Evolutionary conservation across 2,113 vertebrate genomes (phyloP), one percentile per base, ranked within the genome.

Genomic region (Macrotus californicus): DNA sequence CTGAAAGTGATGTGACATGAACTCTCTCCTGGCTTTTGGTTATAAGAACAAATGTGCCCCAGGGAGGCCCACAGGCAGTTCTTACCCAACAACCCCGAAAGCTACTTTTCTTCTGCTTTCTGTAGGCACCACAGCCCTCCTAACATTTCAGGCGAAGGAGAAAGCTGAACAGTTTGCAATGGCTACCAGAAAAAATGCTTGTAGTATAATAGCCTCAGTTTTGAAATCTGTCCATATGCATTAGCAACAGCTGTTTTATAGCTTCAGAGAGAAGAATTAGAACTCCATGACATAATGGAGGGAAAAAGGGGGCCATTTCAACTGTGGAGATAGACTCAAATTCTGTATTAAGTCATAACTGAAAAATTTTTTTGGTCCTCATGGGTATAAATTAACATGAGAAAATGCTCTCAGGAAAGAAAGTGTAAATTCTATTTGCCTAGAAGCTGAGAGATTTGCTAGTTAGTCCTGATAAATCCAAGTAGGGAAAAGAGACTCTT

Each of bases 231-330:
- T 26, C 67, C 7, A 1, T 46, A 13, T 26, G 87, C 76, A 50
- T 85, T 92, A 79, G 72, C 52, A 96, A 61, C 87, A 90, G 81
- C 76, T 91, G 73, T 84, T 77, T 95, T 70, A 54, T 21, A 66
- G 39, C 81, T 64, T 73, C 46, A 77, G 75, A 54, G 31, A 56
- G 21, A 66, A 75, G 85, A 96, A 92, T 50, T 54, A 87, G 54
- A 81, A 73, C 41, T 34, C 80, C 14, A 0, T 83, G 15, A 39
- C 41, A 52, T n/a, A 73, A 22, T 3, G 31, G 39, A 66, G 34
- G 41, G 64, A 86, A 54, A 61, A 67, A 69, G 36, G 7, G 70
- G 89, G n/a, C 50, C 31, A 39, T 54, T 52, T 77, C 34, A 18
- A 18, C 36, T 64, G 14, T 34, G 64, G 29, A 88, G 39, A 83